phyloP scores from a whole-genome alignment of 1,140 invertebrate genomes.

The Drosophila nigromelanica region DNA sequence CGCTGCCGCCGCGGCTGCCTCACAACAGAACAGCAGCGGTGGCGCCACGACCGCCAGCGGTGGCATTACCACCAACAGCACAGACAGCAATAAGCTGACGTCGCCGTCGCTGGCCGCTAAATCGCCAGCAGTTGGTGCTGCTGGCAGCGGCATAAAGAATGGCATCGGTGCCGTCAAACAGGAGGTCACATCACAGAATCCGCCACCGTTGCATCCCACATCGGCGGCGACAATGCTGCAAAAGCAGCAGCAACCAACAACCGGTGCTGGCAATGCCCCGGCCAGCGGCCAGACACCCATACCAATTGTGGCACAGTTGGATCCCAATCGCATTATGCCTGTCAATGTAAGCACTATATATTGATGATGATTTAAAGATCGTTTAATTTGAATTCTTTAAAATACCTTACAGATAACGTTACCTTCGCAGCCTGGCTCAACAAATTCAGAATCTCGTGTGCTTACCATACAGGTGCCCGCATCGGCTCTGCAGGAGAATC shows the following conservation, averaged over 20 bases:
- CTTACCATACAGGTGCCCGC: conserved; percentile 94
- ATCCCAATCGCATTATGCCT: conserved; percentile 83
- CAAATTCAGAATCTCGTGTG: conserved; percentile 88
- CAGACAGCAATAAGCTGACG: conserved; percentile 23
- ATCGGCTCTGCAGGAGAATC: conserved; percentile 90
- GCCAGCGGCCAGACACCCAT: conserved; percentile 69
- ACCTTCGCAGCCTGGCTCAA: conserved; percentile 88
- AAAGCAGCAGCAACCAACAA: conserved; percentile 66
- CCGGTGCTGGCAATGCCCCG: conserved; percentile 5
- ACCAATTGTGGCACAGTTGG: conserved; percentile 80
- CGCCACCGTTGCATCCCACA: conserved; percentile 75
- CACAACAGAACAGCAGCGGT: conserved; percentile 50
- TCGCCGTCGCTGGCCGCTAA: conserved; percentile 26
- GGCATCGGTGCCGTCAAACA: conserved; percentile 65
- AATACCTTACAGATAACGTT: conserved; percentile 83
- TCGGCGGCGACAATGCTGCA: conserved; percentile 62
- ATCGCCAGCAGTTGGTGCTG: conserved; percentile 22
- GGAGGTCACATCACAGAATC: conserved; percentile 81
- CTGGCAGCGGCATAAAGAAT: conserved; percentile 57
- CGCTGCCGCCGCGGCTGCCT: conserved; percentile 70
- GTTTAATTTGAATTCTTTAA: too few relatives aligned
- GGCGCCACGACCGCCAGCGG: conserved; percentile 14
- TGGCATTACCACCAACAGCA: conserved; percentile 20
- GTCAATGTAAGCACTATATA: conserved; percentile 67
- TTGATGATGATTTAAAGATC: too few relatives aligned